Base-by-base conservation (phyloP, 2,888 invertebrate species). In the Thera britannica region DNA sequence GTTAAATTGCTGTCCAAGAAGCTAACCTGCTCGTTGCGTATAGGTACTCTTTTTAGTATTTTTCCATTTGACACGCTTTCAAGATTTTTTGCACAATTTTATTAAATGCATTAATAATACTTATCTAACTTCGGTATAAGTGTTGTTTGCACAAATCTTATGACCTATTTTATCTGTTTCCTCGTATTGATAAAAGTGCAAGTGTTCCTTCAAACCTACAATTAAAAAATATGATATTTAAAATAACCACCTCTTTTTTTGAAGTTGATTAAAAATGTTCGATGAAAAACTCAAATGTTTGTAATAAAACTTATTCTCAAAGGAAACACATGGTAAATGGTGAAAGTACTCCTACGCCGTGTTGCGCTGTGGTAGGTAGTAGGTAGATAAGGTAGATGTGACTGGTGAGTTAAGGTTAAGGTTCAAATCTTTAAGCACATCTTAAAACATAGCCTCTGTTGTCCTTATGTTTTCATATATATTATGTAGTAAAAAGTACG, bases 381-480 rank as follows among this genome's bases (percentile, higher is more conserved):
- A 52, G 34, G 34, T 52, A 52, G 51, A 23, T 23, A 23, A 23
- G 35, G 55, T 56, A 56, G 23, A 23, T 67, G 65, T 71, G 67
- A 60, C 62, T 67, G 34, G 57, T 61, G 58, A 41, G 35, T 64
- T 68, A 63, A 72, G 73, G 70, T 73, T 71, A 73, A 62, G 67
- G 75, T 71, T 75, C 70, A 72, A 72, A 68, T 68, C 60, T 65
- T 65, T 59, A 68, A 62, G 49, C 2, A 48, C 65, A 65, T 65
- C 61, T 62, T 55, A 41, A 58, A 68, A 68, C 44, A 11, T 36
- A 58, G 59, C 54, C 58, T 35, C 56, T 49, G 61, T 55, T 49
- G 52, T 54, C 5, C 41, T 49, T 62, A 48, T 57, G 44, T 55
- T 58, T 41, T 56, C 8, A 38, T 12, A 38, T 12, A 36, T 36